Evolutionary conservation across 2,113 vertebrate species (phyloP).

Genomic region (Tauraco erythrolophus): DNA sequence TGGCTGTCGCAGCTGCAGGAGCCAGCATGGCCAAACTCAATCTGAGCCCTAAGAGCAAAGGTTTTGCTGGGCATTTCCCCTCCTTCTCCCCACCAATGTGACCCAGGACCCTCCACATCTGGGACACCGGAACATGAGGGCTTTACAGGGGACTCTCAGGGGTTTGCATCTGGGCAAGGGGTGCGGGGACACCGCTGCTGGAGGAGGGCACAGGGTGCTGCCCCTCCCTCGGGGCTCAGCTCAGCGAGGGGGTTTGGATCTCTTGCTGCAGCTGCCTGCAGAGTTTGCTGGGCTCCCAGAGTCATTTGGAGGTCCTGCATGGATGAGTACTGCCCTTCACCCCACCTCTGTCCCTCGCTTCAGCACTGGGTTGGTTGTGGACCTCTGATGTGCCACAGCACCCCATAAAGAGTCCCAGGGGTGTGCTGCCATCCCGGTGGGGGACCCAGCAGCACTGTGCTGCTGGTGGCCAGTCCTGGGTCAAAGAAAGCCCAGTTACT

Average conservation of each 20-base stretch:
- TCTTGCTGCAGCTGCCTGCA: not conserved
- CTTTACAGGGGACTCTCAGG: not conserved
- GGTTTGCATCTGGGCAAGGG: not conserved
- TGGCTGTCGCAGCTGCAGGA: not conserved
- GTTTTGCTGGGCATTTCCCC: not conserved
- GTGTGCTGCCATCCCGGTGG: not conserved
- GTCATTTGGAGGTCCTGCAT: not conserved
- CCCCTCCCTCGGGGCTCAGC: not conserved
- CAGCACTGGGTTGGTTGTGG: fast-evolving
- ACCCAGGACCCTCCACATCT: not conserved
- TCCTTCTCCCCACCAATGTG: not conserved
- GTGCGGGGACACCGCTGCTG: not conserved
- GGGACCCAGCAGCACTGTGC: not conserved
- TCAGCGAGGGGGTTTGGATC: not conserved
- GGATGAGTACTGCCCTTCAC: not conserved
- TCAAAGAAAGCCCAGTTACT: not conserved
- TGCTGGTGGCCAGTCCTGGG: not conserved
- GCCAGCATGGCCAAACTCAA: not conserved
- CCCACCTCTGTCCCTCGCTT: not conserved
- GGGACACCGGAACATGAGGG: not conserved
- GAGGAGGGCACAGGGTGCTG: not conserved
- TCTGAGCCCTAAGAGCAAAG: not conserved
- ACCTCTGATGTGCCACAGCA: not conserved
- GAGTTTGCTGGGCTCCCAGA: not conserved
- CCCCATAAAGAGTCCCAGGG: not conserved